Evolutionary conservation across 2,113 vertebrate genomes (phyloP).

Genomic region (Leptobrachium ailaonicum): DNA sequence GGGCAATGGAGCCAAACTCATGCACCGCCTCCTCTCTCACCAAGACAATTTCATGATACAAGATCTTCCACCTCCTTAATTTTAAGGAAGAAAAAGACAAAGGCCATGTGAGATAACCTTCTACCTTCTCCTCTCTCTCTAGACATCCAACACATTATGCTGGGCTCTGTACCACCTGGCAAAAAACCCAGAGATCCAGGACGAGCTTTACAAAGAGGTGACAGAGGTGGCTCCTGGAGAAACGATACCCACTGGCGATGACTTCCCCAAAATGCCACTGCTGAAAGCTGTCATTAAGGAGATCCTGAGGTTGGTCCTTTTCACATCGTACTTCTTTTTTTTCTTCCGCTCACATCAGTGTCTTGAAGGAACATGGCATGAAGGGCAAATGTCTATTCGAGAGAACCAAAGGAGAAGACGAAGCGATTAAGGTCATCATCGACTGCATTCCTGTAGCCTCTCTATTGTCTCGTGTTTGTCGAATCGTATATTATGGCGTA

Average conservation of each 20-base stretch:
- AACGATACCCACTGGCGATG: slow-evolving; percentile 69
- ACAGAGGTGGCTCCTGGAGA: slow-evolving; percentile 57
- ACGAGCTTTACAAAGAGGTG: slow-evolving; percentile 77
- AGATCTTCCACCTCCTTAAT: too few relatives aligned
- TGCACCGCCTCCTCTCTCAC: too few relatives aligned
- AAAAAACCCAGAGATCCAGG: slow-evolving; percentile 68
- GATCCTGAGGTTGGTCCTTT: slow-evolving; percentile 73
- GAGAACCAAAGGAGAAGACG: not conserved
- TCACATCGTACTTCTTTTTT: not conserved
- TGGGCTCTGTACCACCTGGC: slow-evolving; percentile 86
- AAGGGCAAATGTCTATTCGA: not conserved
- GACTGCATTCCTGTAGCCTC: too few relatives aligned
- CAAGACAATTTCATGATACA: too few relatives aligned
- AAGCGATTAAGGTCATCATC: not conserved
- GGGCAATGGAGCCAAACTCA: too few relatives aligned
- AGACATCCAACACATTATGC: slow-evolving; percentile 89
- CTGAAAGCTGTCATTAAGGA: slow-evolving; percentile 87
- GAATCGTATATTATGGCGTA: too few relatives aligned
- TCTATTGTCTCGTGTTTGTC: too few relatives aligned
- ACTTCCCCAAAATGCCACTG: slow-evolving; percentile 76
- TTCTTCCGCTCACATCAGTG: too few relatives aligned
- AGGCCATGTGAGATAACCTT: too few relatives aligned
- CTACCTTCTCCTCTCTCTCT: not conserved
- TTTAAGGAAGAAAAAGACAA: too few relatives aligned
- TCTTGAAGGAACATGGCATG: too few relatives aligned